A percentile compares a stretch with the other conserved stretches of the same genome.
Conservation (phyloP, 2,888 invertebrate genomes). For the Clitarchus hookeri region DNA sequence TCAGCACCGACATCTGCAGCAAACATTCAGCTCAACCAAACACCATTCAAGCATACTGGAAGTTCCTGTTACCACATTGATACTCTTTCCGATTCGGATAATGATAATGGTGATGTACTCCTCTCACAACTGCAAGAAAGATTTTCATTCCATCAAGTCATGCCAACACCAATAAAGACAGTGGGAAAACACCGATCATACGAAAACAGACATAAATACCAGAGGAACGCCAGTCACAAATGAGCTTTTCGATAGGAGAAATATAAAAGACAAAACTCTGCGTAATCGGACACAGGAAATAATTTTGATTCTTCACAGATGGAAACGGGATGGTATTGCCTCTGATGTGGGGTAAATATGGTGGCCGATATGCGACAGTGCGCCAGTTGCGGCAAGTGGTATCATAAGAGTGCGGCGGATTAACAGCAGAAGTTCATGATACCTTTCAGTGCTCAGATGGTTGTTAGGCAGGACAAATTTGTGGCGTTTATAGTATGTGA, state of each 20-base stretch:
- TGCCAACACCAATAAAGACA: neutral
- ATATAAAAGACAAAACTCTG: neutral
- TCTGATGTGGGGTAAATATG: neutral
- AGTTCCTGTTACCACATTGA: neutral
- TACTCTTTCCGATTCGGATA: neutral
- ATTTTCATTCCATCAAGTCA: neutral
- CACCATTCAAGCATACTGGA: neutral
- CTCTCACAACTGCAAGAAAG: neutral
- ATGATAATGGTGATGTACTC: neutral
- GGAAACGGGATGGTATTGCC: conserved; percentile 12
- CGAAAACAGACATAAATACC: neutral
- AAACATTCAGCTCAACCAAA: neutral
- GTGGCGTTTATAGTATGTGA: neutral
- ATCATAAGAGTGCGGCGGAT: neutral
- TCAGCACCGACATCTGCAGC: neutral
- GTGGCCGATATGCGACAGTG: conserved; percentile 1
- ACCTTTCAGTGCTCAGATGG: neutral
- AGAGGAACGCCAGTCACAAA: conserved; percentile 4
- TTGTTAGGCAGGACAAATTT: neutral
- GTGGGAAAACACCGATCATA: neutral
- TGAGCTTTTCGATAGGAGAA: neutral
- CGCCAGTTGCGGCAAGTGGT: conserved; percentile 3
- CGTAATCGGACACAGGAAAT: neutral
- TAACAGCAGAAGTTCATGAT: neutral
- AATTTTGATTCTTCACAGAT: neutral